Conservation (phyloP, 2,113 vertebrate genomes). For the Cyprinodon brontotheroides region DNA sequence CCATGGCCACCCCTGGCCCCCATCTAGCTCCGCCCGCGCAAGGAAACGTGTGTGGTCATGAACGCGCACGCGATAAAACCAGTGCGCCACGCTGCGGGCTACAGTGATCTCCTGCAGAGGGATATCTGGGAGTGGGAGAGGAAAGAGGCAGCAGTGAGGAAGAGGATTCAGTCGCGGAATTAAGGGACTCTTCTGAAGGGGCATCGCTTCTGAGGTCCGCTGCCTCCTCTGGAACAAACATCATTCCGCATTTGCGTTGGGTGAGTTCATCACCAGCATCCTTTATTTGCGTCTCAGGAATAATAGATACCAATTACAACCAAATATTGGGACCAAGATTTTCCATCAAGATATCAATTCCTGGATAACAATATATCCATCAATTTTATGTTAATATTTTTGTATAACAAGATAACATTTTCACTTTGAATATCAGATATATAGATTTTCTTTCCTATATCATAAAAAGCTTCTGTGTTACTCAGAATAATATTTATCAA, state of each 20-base stretch:
- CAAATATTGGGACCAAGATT: background rate
- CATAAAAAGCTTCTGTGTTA: background rate
- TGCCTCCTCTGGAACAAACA: slow-evolving; percentile 32
- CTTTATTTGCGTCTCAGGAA: background rate
- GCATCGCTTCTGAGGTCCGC: slow-evolving; percentile 36
- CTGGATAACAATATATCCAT: background rate
- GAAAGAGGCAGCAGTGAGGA: slow-evolving; percentile 55
- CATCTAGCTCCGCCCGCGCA: slow-evolving; percentile 10
- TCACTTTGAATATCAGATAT: background rate
- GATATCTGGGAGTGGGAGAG: slow-evolving; percentile 70
- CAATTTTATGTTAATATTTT: background rate
- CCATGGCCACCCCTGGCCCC: background rate
- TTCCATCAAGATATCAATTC: background rate
- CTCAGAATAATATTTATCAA: slow-evolving; percentile 9
- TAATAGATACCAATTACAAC: background rate
- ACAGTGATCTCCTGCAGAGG: slow-evolving; percentile 56
- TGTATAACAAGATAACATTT: background rate
- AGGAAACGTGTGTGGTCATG: slow-evolving; percentile 13
- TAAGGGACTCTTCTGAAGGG: slow-evolving; percentile 41
- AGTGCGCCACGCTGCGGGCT: slow-evolving; percentile 68
- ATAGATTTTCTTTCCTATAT: background rate
- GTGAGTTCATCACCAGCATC: slow-evolving; percentile 51
- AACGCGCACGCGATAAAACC: slow-evolving; percentile 54
- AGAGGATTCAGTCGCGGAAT: slow-evolving; percentile 36
- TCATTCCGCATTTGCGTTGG: slow-evolving; percentile 46